Evolutionary conservation across 2,888 invertebrate species (phyloP), one percentile per base, ranked within the genome.

Genomic region (Ecdyonurus torrentis): DNA sequence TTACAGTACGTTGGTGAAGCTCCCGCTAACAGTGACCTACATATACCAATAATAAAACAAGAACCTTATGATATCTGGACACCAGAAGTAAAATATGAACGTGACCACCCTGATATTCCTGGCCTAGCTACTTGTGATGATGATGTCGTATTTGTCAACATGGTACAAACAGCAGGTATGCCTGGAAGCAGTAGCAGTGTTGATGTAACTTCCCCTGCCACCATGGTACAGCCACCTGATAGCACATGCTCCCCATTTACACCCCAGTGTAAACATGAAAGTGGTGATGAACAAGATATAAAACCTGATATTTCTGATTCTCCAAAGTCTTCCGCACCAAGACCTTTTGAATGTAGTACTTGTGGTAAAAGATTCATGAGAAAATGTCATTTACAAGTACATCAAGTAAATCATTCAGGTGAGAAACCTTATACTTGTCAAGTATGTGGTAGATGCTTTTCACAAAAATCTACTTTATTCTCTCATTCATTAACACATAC

Each of bases 1-100:
- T 15, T 15, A 20, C 55, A 55, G 55, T 55, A 55, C 20, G 22
- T 20, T 55, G 55, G 55, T n/a, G 55, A 55, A 7, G 19, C n/a
- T n/a, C n/a, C 19, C 15, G n/a, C n/a, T n/a, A 55, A n/a, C 20
- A 7, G 55, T 5, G 55, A 55, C 19, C 55, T 55, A 5, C 19
- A 22, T n/a, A 55, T 20, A 5, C 22, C 22, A 5, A 22, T 55
- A 5, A 55, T 55, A 7, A 55, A 55, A n/a, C 55, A 55, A 22
- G 55, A 55, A n/a, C 55, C 55, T n/a, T 55, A 55, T n/a, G 55
- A 55, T n/a, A 55, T 55, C n/a, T 55, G 55, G 55, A n/a, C 55
- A 5, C 55, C 5, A 7, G 55, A 55, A n/a, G 55, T 55, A 22
- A 55, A 55, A n/a, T 22, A 22, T n/a, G 55, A 55, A n/a, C 55